phyloP scores from a whole-genome alignment of 1,140 invertebrate species.

The Arctopsyche grandis region DNA sequence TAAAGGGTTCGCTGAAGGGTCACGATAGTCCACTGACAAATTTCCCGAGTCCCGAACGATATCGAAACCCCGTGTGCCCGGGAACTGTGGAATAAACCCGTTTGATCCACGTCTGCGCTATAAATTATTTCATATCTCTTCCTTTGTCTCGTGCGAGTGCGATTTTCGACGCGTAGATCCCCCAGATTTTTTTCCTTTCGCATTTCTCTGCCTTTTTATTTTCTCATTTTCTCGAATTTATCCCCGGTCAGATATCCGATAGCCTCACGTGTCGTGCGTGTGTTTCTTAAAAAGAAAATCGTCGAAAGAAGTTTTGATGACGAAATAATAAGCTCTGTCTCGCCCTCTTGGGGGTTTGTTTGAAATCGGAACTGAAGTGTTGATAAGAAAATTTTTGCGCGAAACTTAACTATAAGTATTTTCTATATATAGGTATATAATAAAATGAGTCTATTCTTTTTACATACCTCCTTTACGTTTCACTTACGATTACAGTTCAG shows the following conservation, averaged over 20 bases:
- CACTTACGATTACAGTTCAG: too few relatives aligned
- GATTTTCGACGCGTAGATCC: background rate
- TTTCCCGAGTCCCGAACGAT: background rate
- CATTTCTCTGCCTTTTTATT: background rate
- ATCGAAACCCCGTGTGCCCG: background rate
- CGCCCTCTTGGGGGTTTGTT: background rate
- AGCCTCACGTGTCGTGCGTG: background rate
- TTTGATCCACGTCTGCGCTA: background rate
- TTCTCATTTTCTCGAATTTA: background rate
- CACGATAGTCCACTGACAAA: too few relatives aligned
- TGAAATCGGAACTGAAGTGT: too few relatives aligned
- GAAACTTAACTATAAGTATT: too few relatives aligned
- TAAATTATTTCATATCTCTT: constrained; percentile 1
- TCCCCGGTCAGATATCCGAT: background rate
- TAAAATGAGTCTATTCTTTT: too few relatives aligned
- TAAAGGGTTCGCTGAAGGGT: background rate
- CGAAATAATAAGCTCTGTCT: background rate
- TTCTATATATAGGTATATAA: too few relatives aligned
- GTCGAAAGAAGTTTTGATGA: background rate
- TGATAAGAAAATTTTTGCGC: too few relatives aligned
- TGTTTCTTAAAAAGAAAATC: background rate
- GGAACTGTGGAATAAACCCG: background rate
- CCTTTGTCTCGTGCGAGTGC: background rate
- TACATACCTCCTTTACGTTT: too few relatives aligned
- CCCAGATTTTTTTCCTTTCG: background rate